A percentile compares a stretch with the other conserved stretches of the same genome.
phyloP scores from a whole-genome alignment of 2,113 vertebrate species.

The Euleptes europaea region DNA sequence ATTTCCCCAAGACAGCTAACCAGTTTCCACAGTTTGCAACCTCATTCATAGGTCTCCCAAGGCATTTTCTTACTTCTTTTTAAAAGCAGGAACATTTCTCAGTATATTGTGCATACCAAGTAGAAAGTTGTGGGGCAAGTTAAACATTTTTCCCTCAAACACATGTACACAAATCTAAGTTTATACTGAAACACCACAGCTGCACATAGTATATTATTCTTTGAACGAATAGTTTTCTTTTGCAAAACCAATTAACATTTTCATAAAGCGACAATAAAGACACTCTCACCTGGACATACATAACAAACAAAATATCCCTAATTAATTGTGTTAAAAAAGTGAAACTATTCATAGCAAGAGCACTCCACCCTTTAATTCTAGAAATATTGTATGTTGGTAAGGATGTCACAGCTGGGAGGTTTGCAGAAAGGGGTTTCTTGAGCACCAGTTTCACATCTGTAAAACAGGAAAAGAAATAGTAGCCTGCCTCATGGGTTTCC shows the following conservation, averaged over 20 bases:
- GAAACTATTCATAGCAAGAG: not conserved
- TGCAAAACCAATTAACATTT: not conserved
- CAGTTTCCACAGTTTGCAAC: constrained; percentile 44
- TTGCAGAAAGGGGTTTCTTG: not conserved
- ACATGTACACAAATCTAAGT: constrained; percentile 25
- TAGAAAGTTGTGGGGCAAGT: not conserved
- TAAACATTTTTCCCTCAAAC: constrained; percentile 7
- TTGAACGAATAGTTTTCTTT: not conserved
- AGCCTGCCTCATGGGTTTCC: not conserved
- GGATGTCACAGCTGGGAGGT: not conserved
- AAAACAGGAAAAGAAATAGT: not conserved
- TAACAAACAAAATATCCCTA: not conserved
- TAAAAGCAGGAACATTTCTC: constrained; percentile 25
- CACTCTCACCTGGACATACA: too few species aligned
- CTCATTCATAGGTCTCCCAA: not conserved
- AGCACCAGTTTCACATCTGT: not conserved
- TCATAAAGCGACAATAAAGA: not conserved
- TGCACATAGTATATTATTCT: not conserved
- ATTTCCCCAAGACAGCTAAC: constrained; percentile 44
- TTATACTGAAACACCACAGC: not conserved
- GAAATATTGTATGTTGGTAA: not conserved
- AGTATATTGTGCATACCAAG: constrained; percentile 36
- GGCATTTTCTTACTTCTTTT: constrained; percentile 31
- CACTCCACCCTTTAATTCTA: not conserved
- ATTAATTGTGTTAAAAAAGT: not conserved